Base-by-base conservation (phyloP, 2,888 invertebrate genomes). In the Augiades crinisus region DNA sequence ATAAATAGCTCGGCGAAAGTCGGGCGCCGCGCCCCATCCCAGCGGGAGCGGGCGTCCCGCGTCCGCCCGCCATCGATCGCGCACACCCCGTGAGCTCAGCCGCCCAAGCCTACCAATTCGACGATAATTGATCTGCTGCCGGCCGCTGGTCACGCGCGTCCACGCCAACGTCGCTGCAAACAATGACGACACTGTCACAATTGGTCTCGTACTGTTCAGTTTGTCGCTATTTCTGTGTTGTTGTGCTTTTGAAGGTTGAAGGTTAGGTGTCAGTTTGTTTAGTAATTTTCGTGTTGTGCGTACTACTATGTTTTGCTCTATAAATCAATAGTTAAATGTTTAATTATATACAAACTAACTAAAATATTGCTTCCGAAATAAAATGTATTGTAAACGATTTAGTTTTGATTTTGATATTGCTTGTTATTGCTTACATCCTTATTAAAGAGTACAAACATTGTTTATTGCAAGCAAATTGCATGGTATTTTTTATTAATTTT, bases 1-100 rank as follows among this genome's bases (percentile, higher is more conserved):
- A 88, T 87, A 87, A 88, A 89, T 89, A 89, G 89, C 88, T 82
- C 77, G 84, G 84, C 74, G 83, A 86, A 87, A 87, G 87, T 86
- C 84, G 85, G 85, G 81, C 85, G 82, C 80, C 83, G 76, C 76
- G 68, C 81, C 85, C 80, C 82, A 74, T 78, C 73, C 79, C 83
- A 65, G 62, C 67, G 77, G 74, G 76, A 68, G 73, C 59, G 69
- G 65, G 67, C 59, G 61, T 58, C 62, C 61, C 59, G 62, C 62
- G 63, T 63, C 68, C 71, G 70, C 68, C 65, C 70, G 67, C 68
- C 67, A 68, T 69, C 70, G 67, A 66, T 66, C 57, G 53, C 58
- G 45, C 53, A 47, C 59, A 47, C 45, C 53, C 45, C 51, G 38
- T 49, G 47, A 54, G 54, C 52, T 49, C 37, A 24, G 56, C 61